Conservation (phyloP, 2,888 invertebrate genomes). For the Drosophila lutescens region DNA sequence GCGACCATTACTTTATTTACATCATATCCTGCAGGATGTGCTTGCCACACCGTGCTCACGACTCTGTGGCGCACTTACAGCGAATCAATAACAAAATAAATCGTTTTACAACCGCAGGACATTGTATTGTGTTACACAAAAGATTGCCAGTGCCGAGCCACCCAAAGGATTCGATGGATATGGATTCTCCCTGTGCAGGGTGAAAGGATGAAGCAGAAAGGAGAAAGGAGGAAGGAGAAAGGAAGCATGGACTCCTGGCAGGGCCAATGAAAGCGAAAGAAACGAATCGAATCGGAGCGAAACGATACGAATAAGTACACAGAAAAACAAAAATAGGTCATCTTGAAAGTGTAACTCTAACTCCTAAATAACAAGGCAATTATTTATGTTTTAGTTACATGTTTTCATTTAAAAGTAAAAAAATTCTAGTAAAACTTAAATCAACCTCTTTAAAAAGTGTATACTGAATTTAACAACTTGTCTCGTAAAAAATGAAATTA, state of each 20-base stretch:
- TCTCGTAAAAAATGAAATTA: too few species aligned
- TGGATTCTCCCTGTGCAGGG: constrained; percentile 20
- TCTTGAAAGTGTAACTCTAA: neutral
- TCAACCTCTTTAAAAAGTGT: too few species aligned
- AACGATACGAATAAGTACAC: constrained; percentile 40
- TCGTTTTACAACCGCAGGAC: constrained; percentile 81
- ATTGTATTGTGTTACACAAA: constrained; percentile 79
- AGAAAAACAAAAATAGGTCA: constrained; percentile 5
- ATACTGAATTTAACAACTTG: too few species aligned
- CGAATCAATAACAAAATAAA: constrained; percentile 81
- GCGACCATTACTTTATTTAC: constrained; percentile 77
- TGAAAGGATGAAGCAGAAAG: constrained; percentile 23
- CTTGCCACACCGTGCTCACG: constrained; percentile 44
- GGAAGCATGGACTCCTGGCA: constrained; percentile 30
- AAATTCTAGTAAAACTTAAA: too few species aligned
- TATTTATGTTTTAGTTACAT: too few species aligned
- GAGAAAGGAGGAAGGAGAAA: constrained; percentile 24
- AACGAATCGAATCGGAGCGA: constrained; percentile 47
- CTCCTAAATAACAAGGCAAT: too few species aligned
- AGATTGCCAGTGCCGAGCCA: constrained; percentile 64
- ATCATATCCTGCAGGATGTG: constrained; percentile 62
- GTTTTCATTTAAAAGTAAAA: too few species aligned
- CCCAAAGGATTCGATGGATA: constrained; percentile 34
- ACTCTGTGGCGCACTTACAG: constrained; percentile 69
- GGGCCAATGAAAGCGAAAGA: constrained; percentile 70